Base-by-base conservation (phyloP, 2,113 vertebrate species). In the Phylloscopus trochiloides region DNA sequence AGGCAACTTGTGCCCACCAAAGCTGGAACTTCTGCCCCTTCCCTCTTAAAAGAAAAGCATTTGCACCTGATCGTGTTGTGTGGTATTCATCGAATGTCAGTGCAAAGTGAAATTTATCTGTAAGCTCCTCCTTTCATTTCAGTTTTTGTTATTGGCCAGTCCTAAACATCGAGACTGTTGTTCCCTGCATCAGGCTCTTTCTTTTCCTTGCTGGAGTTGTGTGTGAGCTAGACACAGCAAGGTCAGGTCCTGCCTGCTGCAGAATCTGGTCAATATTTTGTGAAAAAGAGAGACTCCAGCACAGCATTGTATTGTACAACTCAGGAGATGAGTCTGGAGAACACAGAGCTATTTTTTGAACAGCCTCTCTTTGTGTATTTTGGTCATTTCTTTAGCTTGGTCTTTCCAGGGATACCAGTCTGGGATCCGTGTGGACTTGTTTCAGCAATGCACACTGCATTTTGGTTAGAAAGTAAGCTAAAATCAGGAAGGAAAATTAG, bases 51-150 rank as follows among this genome's bases (percentile, higher is more conserved):
- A 34, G 20, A 63, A 74, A 61, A 58, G 21, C 29, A 3, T 47
- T 62, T 32, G 7, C 24, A 20, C 13, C 0, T 10, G 0, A 2
- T 76, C 2, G 16, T 12, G 5, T 12, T 17, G 4, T 0, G 3
- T 24, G 17, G 4, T 28, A 67, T 62, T 7, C 0, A 0, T 79
- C 15, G 58, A 11, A 22, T 2, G 5, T 66, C 62, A 34, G 2
- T 2, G 5, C 12, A 7, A 19, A 26, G 54, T 36, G 48, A 42
- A 3, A 38, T 66, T 20, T 10, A 6, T 9, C 34, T n/a, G 34
- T 38, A 12, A 47, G 4, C 19, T 28, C 1, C 52, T 62, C 1
- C 0, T 79, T 73, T 51, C 12, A 14, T 50, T 51, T 54, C 10
- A 5, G 9, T 15, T 61, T 77, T 25, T 54, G 7, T 15, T 50